These are phyloP conservation scores for Peromyscus nudipes DNA, from an alignment of 2,797 vertebrate species.

Conservation along the genomic window DNA sequence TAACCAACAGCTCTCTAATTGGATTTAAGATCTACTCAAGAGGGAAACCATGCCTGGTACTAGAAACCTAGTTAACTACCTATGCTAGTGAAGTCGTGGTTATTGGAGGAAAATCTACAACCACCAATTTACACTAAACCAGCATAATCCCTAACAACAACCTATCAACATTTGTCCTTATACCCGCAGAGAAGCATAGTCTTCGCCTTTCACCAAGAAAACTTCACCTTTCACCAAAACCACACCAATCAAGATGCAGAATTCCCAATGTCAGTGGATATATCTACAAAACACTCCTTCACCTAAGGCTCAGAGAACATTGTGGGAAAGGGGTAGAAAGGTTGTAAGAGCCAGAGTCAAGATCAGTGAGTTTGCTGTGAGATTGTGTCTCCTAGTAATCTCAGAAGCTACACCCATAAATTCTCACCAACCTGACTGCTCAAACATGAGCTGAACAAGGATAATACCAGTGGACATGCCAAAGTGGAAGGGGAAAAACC, in stretches of 20 bases:
- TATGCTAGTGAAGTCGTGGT: too few relatives aligned
- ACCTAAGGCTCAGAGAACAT: not conserved
- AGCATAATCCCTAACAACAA: not conserved
- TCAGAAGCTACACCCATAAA: not conserved
- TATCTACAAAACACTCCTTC: not conserved
- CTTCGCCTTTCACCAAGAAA: not conserved
- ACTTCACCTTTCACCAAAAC: not conserved
- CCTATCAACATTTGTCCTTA: not conserved
- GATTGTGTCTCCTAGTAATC: not conserved
- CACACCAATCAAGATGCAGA: not conserved
- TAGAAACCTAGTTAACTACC: not conserved
- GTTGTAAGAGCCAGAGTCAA: not conserved
- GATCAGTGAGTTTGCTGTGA: not conserved
- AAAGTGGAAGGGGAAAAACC: not conserved
- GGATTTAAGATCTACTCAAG: not conserved
- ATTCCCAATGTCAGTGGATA: not conserved
- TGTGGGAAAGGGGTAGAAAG: not conserved
- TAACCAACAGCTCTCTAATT: not conserved
- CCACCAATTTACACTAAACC: not conserved
- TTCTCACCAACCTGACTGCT: not conserved
- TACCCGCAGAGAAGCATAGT: not conserved
- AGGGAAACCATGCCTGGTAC: not conserved
- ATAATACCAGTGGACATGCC: not conserved
- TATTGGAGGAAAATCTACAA: too few relatives aligned
- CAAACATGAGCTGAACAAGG: not conserved